phyloP scores from a whole-genome alignment of 1,140 invertebrate species.

The Melipona quadrifasciata region DNA sequence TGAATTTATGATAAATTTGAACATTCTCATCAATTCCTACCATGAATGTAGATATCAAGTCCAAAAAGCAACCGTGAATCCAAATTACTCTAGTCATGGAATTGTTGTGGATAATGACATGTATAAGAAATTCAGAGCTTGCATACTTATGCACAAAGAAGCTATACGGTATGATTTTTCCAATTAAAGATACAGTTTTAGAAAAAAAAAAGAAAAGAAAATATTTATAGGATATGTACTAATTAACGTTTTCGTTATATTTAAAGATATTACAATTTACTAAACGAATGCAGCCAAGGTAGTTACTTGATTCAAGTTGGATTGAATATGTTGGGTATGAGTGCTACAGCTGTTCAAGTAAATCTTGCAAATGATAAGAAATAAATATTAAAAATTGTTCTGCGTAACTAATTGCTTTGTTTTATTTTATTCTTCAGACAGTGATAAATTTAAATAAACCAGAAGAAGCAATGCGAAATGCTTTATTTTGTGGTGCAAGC shows the following conservation, averaged over 20 bases:
- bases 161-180: neutral
- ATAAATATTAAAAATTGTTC: neutral
- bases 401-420: rapidly evolving
- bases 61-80: too few species aligned
- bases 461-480: neutral
- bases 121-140: neutral
- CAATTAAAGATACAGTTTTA: neutral
- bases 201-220: neutral
- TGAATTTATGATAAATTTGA: too few species aligned
- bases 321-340: neutral
- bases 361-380: neutral
- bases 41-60: neutral
- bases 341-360: neutral
- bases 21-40: neutral
- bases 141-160: neutral
- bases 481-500: neutral
- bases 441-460: neutral
- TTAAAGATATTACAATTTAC: neutral
- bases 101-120: neutral
- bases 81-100: neutral
- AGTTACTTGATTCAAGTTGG: neutral
- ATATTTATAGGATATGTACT: neutral
- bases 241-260: neutral
- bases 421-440: neutral
- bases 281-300: neutral